Evolutionary conservation across 2,113 vertebrate species (phyloP).

Genomic region (Brienomyrus longianalis): DNA sequence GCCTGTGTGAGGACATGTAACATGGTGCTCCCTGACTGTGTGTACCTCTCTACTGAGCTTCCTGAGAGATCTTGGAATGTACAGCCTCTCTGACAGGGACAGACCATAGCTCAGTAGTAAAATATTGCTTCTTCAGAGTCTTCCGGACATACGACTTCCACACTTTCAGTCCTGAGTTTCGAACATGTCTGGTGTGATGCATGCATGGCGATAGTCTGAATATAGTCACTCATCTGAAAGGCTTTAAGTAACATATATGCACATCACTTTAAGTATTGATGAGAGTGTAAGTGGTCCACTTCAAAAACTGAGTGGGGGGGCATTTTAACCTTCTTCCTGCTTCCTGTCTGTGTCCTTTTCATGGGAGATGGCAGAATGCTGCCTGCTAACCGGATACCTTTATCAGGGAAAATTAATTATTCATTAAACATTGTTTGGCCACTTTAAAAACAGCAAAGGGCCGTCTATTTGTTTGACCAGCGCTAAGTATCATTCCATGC

Average conservation of each 20-base stretch:
- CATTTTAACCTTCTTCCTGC: slow-evolving; percentile 34
- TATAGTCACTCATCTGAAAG: background rate
- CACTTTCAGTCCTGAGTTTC: background rate
- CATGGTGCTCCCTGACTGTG: background rate
- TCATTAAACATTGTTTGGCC: slow-evolving; percentile 53
- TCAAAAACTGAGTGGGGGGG: slow-evolving; percentile 24
- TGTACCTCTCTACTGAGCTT: background rate
- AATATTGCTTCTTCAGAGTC: background rate
- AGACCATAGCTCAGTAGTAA: background rate
- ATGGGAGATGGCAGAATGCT: slow-evolving; percentile 33
- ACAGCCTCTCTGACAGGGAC: background rate
- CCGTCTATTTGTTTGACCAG: slow-evolving; percentile 19
- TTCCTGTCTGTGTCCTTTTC: slow-evolving; percentile 51
- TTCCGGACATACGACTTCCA: background rate
- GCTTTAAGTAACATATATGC: slow-evolving; percentile 12
- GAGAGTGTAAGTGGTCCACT: slow-evolving; percentile 60
- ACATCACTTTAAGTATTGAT: slow-evolving; percentile 63
- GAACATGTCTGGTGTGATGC: background rate
- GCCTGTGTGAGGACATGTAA: background rate
- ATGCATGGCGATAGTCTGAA: background rate
- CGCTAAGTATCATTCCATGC: background rate
- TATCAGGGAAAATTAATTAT: slow-evolving; percentile 39
- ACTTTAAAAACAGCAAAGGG: slow-evolving; percentile 25
- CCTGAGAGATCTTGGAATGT: background rate
- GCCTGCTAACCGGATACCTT: slow-evolving; percentile 29